Percentiles rank a stretch among this genome's conserved stretches.
phyloP scores from a whole-genome alignment of 1,140 invertebrate genomes.

The Agrypnia vestita region DNA sequence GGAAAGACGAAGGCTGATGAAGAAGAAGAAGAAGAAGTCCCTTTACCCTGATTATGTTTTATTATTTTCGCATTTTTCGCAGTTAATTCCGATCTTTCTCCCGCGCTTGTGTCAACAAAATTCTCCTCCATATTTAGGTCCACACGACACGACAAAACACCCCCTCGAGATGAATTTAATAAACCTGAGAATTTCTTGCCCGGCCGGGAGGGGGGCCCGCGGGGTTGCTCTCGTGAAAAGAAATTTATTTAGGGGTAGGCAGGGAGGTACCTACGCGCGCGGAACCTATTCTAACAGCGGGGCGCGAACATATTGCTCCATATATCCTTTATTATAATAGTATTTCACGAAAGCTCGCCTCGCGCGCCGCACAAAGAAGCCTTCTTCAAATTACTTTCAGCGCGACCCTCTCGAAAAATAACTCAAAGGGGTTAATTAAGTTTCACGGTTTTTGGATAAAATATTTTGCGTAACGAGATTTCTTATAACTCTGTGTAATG shows the following conservation, averaged over 20 bases:
- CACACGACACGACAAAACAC: too few relatives aligned
- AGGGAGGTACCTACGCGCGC: constrained; percentile 9
- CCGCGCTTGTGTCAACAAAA: too few relatives aligned
- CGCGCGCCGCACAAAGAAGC: background rate
- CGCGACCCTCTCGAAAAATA: background rate
- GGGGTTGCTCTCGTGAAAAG: constrained; percentile 32
- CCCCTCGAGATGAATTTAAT: constrained; percentile 8
- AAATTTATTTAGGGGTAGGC: constrained; percentile 36
- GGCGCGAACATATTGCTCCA: constrained; percentile 46
- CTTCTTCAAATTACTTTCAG: background rate
- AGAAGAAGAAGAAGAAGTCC: too few relatives aligned
- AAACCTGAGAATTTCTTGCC: background rate
- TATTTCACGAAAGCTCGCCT: background rate
- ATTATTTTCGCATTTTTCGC: too few relatives aligned
- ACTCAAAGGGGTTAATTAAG: constrained; percentile 8
- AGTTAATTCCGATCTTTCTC: too few relatives aligned
- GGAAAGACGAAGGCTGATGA: too few relatives aligned
- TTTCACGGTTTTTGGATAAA: background rate
- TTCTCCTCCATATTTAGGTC: too few relatives aligned
- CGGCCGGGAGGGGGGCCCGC: background rate
- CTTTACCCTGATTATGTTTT: too few relatives aligned
- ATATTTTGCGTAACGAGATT: too few relatives aligned
- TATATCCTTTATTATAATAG: constrained; percentile 44
- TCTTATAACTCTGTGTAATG: too few relatives aligned
- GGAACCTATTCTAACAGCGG: constrained; percentile 28